Percentiles rank a stretch among this genome's conserved stretches.
Evolutionary conservation across 2,888 invertebrate species (phyloP).

Genomic region (Nephrotoma flavescens): DNA sequence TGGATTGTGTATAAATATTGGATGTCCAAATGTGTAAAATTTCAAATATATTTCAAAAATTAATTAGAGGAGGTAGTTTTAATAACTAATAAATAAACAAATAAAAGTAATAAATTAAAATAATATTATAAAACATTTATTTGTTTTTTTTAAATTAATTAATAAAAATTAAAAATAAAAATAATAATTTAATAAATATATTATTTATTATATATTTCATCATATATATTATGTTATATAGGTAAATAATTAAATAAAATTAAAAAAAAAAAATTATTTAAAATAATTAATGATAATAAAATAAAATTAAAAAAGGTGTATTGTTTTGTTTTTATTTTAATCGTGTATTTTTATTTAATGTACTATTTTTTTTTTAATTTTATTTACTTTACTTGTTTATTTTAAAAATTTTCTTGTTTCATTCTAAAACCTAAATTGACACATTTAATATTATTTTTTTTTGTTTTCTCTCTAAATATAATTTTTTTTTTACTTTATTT

Average conservation of each 20-base stretch:
- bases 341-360: not conserved
- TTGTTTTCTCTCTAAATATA: not conserved
- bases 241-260: not conserved
- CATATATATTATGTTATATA: not conserved
- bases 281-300: not conserved
- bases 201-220: not conserved
- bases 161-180: not conserved
- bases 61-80: not conserved
- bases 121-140: not conserved
- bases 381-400: not conserved
- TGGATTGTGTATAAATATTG: too few species aligned
- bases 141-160: not conserved
- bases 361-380: not conserved
- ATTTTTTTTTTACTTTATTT: not conserved
- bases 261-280: not conserved
- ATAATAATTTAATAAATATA: not conserved
- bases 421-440: slow-evolving; percentile 10
- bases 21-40: too few species aligned
- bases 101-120: not conserved
- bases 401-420: slow-evolving; percentile 4
- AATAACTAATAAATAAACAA: not conserved
- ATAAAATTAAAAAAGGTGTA: not conserved
- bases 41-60: too few species aligned
- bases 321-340: not conserved
- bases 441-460: slow-evolving; percentile 6